Evolutionary conservation across 2,113 vertebrate genomes (phyloP), one percentile per base, ranked within the genome.

Genomic region (Hippocampus guttulatus): DNA sequence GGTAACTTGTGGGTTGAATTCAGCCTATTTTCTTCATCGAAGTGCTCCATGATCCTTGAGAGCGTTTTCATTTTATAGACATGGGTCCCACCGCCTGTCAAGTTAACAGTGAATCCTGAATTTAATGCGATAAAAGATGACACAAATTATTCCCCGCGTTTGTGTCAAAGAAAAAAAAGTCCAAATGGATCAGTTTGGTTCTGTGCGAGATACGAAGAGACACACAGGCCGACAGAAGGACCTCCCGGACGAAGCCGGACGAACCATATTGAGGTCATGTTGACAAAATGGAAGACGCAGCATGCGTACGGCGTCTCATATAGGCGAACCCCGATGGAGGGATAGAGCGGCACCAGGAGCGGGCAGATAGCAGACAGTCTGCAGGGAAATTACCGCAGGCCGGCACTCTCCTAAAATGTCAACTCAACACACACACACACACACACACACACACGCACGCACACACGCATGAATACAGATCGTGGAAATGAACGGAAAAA

Each of bases 301-400:
- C 75, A 69, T 74, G 75, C 43, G 66, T 69, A 64, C 62, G 41
- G 60, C 78, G 55, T 77, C 85, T 86, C 80, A 75, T 85, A 82
- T 75, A 83, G 81, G 43, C 41, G 23, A 65, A 15, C 41, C 64
- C 64, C 15, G 64, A 65, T 45, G 43, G 43, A 45, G 40, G 27
- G 66, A 55, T 38, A 55, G 27, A 54, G 66, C 38, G 63, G 30
- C 20, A 30, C 33, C 75, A 82, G 68, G 52, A 75, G 73, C 70
- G 49, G 72, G 66, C 25, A 86, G 86, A 85, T 77, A 82, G 80
- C 77, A 85, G 81, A 81, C 73, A 88, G 86, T 86, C 86, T 81
- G 83, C 54, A 67, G 88, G 88, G 89, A 90, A 88, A 90, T 90
- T 76, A 89, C 80, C 70, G 77, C 57, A 62, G 74, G 80, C 40